phyloP scores from a whole-genome alignment of 2,113 vertebrate species.

The Tricholaema leucomelas region DNA sequence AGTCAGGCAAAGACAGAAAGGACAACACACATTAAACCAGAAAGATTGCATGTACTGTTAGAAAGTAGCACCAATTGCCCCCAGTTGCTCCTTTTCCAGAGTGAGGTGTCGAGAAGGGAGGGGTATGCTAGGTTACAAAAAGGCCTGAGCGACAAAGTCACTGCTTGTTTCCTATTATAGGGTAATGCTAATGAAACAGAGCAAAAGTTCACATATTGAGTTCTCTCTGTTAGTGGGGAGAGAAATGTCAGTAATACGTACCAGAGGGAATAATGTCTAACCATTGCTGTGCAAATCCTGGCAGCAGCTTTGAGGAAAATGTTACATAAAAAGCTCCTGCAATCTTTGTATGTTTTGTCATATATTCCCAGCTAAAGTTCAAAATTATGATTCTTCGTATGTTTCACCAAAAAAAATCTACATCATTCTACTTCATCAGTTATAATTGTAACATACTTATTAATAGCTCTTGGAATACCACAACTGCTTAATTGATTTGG shows the following conservation, averaged over 20 bases:
- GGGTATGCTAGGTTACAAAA: background rate
- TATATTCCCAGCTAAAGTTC: background rate
- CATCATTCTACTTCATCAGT: background rate
- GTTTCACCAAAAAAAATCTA: background rate
- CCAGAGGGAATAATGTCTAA: background rate
- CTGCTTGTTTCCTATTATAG: background rate
- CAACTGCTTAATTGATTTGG: slow-evolving; percentile 14
- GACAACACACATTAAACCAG: background rate
- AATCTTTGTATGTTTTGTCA: background rate
- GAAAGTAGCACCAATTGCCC: background rate
- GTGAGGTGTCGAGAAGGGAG: background rate
- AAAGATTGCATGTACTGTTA: background rate
- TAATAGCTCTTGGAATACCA: slow-evolving; percentile 27
- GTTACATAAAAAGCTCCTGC: background rate
- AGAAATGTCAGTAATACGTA: background rate
- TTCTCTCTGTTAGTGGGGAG: background rate
- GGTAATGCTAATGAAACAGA: background rate
- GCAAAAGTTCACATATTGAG: background rate
- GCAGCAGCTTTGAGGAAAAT: background rate
- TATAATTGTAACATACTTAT: slow-evolving; percentile 37
- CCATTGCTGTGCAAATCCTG: background rate
- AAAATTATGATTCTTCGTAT: background rate
- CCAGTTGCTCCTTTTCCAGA: background rate
- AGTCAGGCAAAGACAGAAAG: slow-evolving; percentile 16
- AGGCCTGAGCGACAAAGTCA: background rate